These are phyloP conservation scores for Druon quercuslanigerum DNA, from an alignment of 1,140 invertebrate genomes.

Conservation along the genomic window DNA sequence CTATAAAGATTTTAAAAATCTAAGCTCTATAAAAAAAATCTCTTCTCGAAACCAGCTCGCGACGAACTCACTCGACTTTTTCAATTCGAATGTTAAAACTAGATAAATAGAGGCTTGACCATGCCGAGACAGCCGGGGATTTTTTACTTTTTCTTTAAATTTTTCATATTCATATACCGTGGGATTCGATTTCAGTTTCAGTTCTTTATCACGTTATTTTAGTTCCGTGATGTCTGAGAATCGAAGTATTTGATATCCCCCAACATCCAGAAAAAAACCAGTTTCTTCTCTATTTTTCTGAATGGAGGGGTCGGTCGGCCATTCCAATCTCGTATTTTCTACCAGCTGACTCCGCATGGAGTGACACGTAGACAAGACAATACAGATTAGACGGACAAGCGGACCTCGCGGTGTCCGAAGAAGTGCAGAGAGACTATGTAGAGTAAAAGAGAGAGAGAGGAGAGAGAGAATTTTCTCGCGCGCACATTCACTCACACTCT, in stretches of 20 bases:
- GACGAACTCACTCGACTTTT: background rate
- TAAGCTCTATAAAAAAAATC: slow-evolving; percentile 17
- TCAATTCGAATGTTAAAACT: slow-evolving; percentile 10
- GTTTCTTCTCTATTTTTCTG: background rate
- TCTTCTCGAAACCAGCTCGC: slow-evolving; percentile 1
- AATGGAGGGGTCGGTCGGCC: background rate
- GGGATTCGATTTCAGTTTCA: background rate
- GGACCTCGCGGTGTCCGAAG: slow-evolving; percentile 52
- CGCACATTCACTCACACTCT: slow-evolving; percentile 33
- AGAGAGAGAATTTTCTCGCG: slow-evolving; percentile 29
- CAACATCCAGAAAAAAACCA: background rate
- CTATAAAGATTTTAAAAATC: slow-evolving; percentile 27
- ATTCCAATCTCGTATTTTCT: slow-evolving; percentile 6
- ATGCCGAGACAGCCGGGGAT: background rate
- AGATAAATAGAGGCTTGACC: slow-evolving; percentile 16
- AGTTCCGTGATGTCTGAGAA: background rate
- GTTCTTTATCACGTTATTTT: background rate
- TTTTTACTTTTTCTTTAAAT: background rate
- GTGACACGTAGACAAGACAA: slow-evolving; percentile 58
- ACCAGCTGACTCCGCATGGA: slow-evolving; percentile 1
- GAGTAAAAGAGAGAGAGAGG: slow-evolving; percentile 41
- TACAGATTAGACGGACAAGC: slow-evolving; percentile 66
- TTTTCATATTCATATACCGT: too few relatives aligned
- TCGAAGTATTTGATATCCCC: too few relatives aligned
- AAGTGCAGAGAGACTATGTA: slow-evolving; percentile 43